Percentiles rank a stretch among this genome's conserved stretches.
phyloP scores from a whole-genome alignment of 2,888 invertebrate genomes.

The Meiosimyza decipiens region DNA sequence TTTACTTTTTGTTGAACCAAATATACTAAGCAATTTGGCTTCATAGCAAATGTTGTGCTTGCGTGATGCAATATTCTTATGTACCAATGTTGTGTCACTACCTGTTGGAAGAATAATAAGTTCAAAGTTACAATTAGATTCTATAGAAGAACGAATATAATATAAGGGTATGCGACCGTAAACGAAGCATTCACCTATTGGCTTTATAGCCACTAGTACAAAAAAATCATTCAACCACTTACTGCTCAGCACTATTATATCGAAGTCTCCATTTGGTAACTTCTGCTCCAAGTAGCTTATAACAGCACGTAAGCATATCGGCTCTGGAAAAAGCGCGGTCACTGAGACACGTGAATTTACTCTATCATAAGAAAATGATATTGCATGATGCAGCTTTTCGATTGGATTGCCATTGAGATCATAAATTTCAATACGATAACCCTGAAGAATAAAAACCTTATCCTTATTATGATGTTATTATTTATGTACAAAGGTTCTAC shows the following conservation, averaged over 20 bases:
- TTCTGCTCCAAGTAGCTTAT: constrained; percentile 80
- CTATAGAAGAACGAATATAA: no score
- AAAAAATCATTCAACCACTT: constrained; percentile 59
- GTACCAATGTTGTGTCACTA: constrained; percentile 83
- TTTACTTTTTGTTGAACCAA: constrained; percentile 70
- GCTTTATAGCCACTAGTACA: no score
- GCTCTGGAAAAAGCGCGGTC: constrained; percentile 80
- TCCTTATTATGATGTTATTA: neutral
- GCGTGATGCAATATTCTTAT: constrained; percentile 86
- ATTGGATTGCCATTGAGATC: constrained; percentile 72
- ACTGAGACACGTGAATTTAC: constrained; percentile 82
- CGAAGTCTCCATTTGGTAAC: constrained; percentile 90
- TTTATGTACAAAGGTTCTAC: neutral
- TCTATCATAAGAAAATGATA: constrained; percentile 79
- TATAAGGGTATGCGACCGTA: no score
- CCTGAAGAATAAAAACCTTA: constrained; percentile 67
- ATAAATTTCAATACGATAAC: constrained; percentile 72
- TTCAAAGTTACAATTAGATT: no score
- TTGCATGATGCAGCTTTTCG: constrained; percentile 70
- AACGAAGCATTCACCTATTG: no score
- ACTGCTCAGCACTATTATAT: constrained; percentile 91
- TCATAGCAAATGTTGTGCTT: constrained; percentile 90
- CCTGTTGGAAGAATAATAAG: constrained; percentile 66
- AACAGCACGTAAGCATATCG: constrained; percentile 85
- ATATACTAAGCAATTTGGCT: constrained; percentile 77